These are phyloP conservation scores for Vireo altiloquus DNA, from an alignment of 2,113 vertebrate genomes.

Conservation along the genomic window DNA sequence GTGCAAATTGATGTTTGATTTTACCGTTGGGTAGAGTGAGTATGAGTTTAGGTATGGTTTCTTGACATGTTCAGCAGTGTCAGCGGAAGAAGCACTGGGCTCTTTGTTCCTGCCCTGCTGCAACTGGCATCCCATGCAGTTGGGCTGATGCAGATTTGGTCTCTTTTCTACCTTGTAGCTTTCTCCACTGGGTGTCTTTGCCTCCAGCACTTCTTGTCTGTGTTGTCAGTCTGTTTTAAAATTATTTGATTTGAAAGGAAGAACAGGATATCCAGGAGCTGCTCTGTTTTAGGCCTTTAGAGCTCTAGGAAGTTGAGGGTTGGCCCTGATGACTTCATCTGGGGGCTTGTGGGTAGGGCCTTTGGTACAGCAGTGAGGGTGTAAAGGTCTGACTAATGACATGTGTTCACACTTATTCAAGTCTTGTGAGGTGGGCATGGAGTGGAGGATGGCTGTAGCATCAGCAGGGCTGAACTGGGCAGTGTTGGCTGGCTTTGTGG, in stretches of 20 bases:
- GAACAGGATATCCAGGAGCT: not conserved
- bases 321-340: not conserved
- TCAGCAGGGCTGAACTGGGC: not conserved
- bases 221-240: not conserved
- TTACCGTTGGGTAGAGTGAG: not conserved
- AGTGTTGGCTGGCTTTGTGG: not conserved
- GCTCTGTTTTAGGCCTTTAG: not conserved
- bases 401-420: not conserved
- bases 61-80: not conserved
- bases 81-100: not conserved
- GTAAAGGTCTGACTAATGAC: not conserved
- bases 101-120: not conserved
- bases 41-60: not conserved
- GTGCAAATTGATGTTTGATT: not conserved
- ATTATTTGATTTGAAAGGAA: not conserved
- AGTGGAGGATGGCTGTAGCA: not conserved
- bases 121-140: not conserved
- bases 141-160: not conserved
- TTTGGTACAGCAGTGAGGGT: not conserved
- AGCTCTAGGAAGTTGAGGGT: not conserved
- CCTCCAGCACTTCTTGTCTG: not conserved
- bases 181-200: not conserved
- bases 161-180: not conserved
- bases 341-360: not conserved
- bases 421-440: not conserved